Conservation (phyloP, 2,888 invertebrate species). For the Glyphotaelius pellucidus region DNA sequence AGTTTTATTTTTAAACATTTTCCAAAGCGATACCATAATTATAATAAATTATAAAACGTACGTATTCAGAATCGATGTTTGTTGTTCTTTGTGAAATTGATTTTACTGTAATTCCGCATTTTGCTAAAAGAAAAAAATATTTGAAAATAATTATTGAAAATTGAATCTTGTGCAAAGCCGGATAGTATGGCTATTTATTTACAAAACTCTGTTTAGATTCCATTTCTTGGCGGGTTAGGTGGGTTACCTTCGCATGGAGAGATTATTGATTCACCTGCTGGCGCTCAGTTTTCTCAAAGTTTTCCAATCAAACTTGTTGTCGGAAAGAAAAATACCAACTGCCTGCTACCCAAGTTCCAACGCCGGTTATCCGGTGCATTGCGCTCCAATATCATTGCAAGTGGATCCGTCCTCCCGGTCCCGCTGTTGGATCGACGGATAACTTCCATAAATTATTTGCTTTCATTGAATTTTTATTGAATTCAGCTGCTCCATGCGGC, state of each 20-base stretch:
- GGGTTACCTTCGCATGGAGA: constrained; percentile 15
- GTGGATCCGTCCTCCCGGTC: constrained; percentile 22
- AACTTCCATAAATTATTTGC: neutral
- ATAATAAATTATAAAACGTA: too few species aligned
- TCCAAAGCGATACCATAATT: neutral
- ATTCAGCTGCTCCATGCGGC: neutral
- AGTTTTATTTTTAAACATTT: neutral
- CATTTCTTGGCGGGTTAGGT: neutral
- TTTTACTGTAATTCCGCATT: neutral
- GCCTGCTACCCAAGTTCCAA: constrained; percentile 17
- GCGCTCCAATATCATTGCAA: constrained; percentile 39
- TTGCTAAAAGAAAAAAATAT: neutral
- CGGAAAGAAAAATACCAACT: constrained; percentile 64
- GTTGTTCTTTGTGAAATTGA: too few species aligned
- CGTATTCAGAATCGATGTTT: too few species aligned
- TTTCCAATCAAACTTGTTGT: constrained; percentile 66
- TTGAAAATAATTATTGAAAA: neutral
- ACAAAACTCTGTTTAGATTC: neutral
- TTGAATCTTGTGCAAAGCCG: too few species aligned
- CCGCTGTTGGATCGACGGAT: constrained; percentile 32
- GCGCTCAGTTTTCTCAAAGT: constrained; percentile 60
- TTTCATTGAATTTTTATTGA: constrained; percentile 11
- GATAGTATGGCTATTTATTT: neutral
- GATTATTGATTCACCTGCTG: constrained; percentile 64
- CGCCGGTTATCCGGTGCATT: neutral